Base-by-base conservation (phyloP, 2,113 vertebrate species). In the Leptodactylus fuscus region DNA sequence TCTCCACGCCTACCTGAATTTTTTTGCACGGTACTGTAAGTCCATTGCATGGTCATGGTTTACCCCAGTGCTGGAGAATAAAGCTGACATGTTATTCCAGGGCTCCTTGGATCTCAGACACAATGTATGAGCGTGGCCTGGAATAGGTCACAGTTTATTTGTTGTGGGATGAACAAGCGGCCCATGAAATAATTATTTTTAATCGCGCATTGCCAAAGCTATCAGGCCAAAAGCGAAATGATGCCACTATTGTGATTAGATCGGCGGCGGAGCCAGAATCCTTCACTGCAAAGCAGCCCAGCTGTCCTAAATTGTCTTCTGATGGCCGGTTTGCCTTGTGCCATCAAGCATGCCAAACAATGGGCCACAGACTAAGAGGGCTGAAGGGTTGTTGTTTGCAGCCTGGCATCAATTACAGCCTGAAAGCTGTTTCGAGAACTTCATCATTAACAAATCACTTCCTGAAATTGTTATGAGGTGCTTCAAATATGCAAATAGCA, bases 141-240 rank as follows among this genome's bases (percentile, higher is more conserved):
- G 87, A 89, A 88, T 91, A 93, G 94, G 94, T 92, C 93, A 91
- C 89, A 88, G 91, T 91, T 92, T 91, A 93, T 93, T 94, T 92
- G 93, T 93, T 90, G 91, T 93, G 92, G 92, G 92, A 92, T 89
- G 95, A 95, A 94, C 93, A 93, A 93, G 94, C 94, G 94, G 94
- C 92, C 93, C 93, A 94, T 94, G 93, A 93, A 94, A 95, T 95
- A 94, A 95, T 95, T 94, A 94, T 94, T 95, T 95, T 94, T 94
- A 93, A 94, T 94, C 92, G 93, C 92, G 91, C 91, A 91, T 92
- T 95, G 93, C 94, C 94, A 95, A 94, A 94, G 91, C 90, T 92
- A 91, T 87, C 90, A 91, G 93, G 94, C 94, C 94, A 94, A 93
- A 94, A 93, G 93, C 93, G 93, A 94, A 94, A 94, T 93, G 92